A percentile compares a stretch with the other conserved stretches of the same genome.
Conservation (phyloP, 2,888 invertebrate genomes). For the Tridacna gigas region DNA sequence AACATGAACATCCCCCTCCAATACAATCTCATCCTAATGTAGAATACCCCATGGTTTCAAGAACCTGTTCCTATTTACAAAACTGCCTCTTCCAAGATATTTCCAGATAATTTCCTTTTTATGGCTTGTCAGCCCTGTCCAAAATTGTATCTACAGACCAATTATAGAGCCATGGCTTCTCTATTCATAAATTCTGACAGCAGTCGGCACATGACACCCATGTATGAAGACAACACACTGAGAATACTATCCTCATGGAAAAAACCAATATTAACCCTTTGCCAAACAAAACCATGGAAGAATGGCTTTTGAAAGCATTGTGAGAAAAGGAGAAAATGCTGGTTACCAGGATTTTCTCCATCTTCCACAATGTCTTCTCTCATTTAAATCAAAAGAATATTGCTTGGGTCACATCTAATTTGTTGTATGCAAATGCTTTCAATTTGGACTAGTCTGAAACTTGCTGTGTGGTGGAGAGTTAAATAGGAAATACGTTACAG, state of each 20-base stretch:
- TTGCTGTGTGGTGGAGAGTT: background rate
- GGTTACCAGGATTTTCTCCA: too few relatives aligned
- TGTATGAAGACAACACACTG: slow-evolving; percentile 26
- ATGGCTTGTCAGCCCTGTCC: background rate
- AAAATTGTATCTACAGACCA: background rate
- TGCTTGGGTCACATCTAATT: too few relatives aligned
- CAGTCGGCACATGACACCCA: slow-evolving; percentile 2
- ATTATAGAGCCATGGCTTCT: background rate
- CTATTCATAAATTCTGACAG: slow-evolving; percentile 23
- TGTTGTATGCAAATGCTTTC: too few relatives aligned
- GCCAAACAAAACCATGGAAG: background rate
- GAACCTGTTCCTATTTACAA: too few relatives aligned
- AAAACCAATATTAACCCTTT: slow-evolving; percentile 26
- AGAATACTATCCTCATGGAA: background rate
- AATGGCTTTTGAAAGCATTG: background rate
- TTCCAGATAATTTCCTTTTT: background rate
- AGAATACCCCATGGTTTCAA: too few relatives aligned
- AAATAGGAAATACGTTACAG: slow-evolving; percentile 22
- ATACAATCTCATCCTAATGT: too few relatives aligned
- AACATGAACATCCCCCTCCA: too few relatives aligned
- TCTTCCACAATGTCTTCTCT: too few relatives aligned
- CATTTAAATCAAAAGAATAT: too few relatives aligned
- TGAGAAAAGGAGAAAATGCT: background rate
- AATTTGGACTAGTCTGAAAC: too few relatives aligned
- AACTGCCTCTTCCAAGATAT: background rate